Evolutionary conservation across 2,797 vertebrate genomes (phyloP).

Genomic region (Phataginus tricuspis): DNA sequence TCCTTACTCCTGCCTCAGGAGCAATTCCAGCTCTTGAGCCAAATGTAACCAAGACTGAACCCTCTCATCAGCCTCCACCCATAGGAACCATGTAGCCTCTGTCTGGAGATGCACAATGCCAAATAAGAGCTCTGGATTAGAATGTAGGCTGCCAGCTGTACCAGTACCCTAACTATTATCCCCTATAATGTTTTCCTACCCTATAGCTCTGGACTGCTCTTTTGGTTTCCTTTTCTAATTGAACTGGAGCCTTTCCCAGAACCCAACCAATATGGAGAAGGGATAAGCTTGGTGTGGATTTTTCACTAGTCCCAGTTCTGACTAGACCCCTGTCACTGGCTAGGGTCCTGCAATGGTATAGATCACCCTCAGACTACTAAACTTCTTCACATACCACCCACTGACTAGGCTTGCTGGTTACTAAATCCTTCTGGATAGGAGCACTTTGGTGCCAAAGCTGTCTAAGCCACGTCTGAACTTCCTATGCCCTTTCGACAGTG

Average conservation of each 20-base stretch:
- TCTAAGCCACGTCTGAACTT: conserved; percentile 36
- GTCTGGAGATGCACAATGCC: neutral
- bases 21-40: neutral
- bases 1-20: neutral
- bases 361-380: neutral
- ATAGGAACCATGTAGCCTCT: neutral
- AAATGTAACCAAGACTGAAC: neutral
- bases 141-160: neutral
- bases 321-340: neutral
- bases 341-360: neutral
- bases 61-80: neutral
- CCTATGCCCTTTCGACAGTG: conserved; percentile 4
- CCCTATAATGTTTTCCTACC: neutral
- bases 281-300: neutral
- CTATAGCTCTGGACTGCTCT: neutral
- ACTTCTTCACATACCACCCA: neutral
- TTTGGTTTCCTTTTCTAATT: neutral
- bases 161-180: neutral
- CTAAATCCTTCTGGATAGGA: neutral
- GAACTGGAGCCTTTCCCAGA: neutral
- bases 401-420: neutral
- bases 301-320: neutral
- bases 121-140: neutral
- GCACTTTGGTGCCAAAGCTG: neutral
- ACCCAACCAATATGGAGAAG: neutral